phyloP scores from a whole-genome alignment of 2,888 invertebrate genomes.

The Leuctra nigra region DNA sequence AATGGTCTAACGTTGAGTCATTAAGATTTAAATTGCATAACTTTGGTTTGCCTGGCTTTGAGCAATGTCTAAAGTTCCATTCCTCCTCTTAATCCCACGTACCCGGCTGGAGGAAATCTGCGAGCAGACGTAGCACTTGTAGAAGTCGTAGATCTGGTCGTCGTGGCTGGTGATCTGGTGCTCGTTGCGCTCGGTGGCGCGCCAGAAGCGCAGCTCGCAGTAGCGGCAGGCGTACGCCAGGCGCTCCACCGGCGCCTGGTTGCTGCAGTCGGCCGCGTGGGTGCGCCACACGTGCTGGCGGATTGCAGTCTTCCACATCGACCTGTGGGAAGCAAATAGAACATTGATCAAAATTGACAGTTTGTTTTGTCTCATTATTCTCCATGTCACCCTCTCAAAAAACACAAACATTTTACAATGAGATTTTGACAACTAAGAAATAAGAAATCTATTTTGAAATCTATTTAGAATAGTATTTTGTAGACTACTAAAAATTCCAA shows the following conservation, averaged over 20 bases:
- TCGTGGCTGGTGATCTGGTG: conserved; percentile 35
- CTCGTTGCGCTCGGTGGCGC: conserved; percentile 44
- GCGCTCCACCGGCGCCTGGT: conserved; percentile 43
- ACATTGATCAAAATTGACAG: conserved; percentile 25
- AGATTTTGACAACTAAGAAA: too few species aligned
- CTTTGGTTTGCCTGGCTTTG: too few species aligned
- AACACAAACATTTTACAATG: too few species aligned
- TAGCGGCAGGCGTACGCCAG: conserved; percentile 47
- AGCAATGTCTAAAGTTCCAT: too few species aligned
- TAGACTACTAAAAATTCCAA: too few species aligned
- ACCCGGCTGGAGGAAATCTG: conserved; percentile 27
- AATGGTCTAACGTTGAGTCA: too few species aligned
- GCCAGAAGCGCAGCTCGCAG: conserved; percentile 47
- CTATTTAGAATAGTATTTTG: too few species aligned
- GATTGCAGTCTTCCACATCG: conserved; percentile 42
- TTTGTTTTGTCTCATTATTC: too few species aligned
- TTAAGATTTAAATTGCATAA: background rate
- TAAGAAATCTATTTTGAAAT: too few species aligned
- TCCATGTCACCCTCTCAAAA: too few species aligned
- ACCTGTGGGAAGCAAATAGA: conserved; percentile 26
- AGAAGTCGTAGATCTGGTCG: conserved; percentile 24
- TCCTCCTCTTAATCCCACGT: too few species aligned
- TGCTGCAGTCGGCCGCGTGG: conserved; percentile 23
- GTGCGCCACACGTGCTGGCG: conserved; percentile 32
- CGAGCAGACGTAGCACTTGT: conserved; percentile 26